Base-by-base conservation (phyloP, 2,888 invertebrate species). In the Perithous albicinctus region DNA sequence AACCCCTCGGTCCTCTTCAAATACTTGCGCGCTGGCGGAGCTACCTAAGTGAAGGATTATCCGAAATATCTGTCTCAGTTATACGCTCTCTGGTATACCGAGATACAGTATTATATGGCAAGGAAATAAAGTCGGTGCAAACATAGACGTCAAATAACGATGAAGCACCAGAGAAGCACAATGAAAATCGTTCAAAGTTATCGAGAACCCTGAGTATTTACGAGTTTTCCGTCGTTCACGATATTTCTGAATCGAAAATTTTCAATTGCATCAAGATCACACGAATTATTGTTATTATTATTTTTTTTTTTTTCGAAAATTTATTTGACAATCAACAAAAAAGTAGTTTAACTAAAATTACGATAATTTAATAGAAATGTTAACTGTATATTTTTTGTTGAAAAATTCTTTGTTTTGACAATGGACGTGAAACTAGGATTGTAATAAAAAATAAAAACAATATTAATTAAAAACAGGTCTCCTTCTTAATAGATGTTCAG, bases 41-140 rank as follows among this genome's bases (percentile, higher is more conserved):
- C 59, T 66, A 70, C 51, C 56, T 75, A 81, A 81, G 81, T 72
- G 78, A 75, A 75, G 75, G 81, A 81, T 83, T 78, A 83, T 81
- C 78, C 78, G 46, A 75, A 64, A 29, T 75, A 83, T 80, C 69
- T 77, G 64, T 73, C 80, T 78, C 59, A 35, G 63, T 46, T 70
- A 70, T 75, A 38, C 43, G 38, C 35, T 46, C 64, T 64, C 23
- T 32, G 35, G 59, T 78, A n/a, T n/a, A 59, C 46, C 56, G 64
- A 61, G 51, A n/a, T n/a, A 15, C 20, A 23, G 56, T 51, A 70
- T 61, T 32, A 41, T 51, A 72, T 51, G 32, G 66, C 41, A 72
- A 80, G 72, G 66, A 67, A 80, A 80, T 76, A 76, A 61, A 66
- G 56, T 61, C 59, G 72, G 66, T 59, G 70, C 80, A 80, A 76